Base-by-base conservation (phyloP, 2,113 vertebrate genomes). In the Coturnix japonica region DNA sequence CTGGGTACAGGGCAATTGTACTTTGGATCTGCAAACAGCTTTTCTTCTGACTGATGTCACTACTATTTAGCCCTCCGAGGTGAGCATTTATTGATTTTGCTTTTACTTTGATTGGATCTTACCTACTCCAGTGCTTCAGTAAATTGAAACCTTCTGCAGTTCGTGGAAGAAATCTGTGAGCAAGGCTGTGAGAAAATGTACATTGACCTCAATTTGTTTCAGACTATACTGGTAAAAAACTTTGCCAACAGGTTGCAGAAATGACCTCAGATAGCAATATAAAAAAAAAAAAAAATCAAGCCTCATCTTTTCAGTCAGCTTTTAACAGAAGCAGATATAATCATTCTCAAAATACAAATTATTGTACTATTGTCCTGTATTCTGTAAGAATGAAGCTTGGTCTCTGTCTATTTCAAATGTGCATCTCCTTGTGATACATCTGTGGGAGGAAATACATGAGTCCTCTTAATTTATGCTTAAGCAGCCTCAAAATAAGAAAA, bases 51-150 rank as follows among this genome's bases (percentile, higher is more conserved):
- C 93, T 97, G 95, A 96, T 97, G 97, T 96, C 76, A 51, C 93
- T 96, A 89, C 94, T 96, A 90, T 89, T 98, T 97, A 97, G 95
- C 88, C 91, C 83, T 96, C 90, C 8, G 90, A 97, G 96, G 97
- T 97, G 94, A 96, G 91, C 89, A 95, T 96, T 95, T 97, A 97
- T 98, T 97, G 97, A 98, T 97, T 97, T 95, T 94, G 51, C 71
- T 97, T 97, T 97, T 95, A 97, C 96, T 97, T 97, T 97, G 97
- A 97, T 97, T 98, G 97, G 97, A 97, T 97, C 96, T 97, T 97
- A 96, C 96, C 95, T 97, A 97, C 94, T 96, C 96, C 78, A 49
- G 94, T 97, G 97, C 96, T 97, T 97, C 96, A 96, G 97, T 97
- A 97, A 98, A 97, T 97, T 97, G 97, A 97, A 97, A 97, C 95